A percentile compares a stretch with the other conserved stretches of the same genome.
Conservation (phyloP, 2,888 invertebrate genomes). For the Cactoblastis cactorum region DNA sequence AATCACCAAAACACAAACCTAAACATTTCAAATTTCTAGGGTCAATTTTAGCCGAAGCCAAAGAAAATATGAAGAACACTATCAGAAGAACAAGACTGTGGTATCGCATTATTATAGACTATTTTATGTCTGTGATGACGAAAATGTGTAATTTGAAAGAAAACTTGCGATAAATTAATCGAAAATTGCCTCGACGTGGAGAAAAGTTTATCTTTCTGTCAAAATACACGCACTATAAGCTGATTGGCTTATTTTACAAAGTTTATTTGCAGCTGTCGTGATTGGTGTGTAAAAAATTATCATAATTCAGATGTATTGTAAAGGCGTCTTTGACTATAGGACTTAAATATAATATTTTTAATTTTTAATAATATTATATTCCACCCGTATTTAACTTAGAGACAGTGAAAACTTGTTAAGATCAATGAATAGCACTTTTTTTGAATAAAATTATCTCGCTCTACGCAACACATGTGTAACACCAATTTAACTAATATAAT, state of each 20-base stretch:
- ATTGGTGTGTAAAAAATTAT: constrained; percentile 18
- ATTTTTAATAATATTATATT: too few species aligned
- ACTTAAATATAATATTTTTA: not conserved
- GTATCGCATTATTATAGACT: constrained; percentile 37
- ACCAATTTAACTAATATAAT: too few species aligned
- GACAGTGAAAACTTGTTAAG: too few species aligned
- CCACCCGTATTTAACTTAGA: too few species aligned
- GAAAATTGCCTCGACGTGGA: constrained; percentile 42
- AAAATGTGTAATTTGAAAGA: constrained; percentile 31
- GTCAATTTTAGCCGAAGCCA: constrained; percentile 64
- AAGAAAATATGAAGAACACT: constrained; percentile 36
- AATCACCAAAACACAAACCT: constrained; percentile 46
- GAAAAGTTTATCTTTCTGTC: constrained; percentile 59
- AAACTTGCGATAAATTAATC: constrained; percentile 36
- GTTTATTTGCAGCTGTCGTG: constrained; percentile 16
- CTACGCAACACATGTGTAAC: too few species aligned
- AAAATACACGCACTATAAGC: constrained; percentile 61
- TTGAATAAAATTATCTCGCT: too few species aligned
- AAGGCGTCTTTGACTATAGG: not conserved
- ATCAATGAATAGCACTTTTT: too few species aligned
- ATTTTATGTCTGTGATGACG: constrained; percentile 11
- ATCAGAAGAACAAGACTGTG: constrained; percentile 33
- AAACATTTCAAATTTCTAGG: constrained; percentile 72
- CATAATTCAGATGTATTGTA: not conserved
- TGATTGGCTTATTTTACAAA: constrained; percentile 51